Base-by-base conservation (phyloP, 2,797 vertebrate genomes). In the Myripristis jacobus region DNA sequence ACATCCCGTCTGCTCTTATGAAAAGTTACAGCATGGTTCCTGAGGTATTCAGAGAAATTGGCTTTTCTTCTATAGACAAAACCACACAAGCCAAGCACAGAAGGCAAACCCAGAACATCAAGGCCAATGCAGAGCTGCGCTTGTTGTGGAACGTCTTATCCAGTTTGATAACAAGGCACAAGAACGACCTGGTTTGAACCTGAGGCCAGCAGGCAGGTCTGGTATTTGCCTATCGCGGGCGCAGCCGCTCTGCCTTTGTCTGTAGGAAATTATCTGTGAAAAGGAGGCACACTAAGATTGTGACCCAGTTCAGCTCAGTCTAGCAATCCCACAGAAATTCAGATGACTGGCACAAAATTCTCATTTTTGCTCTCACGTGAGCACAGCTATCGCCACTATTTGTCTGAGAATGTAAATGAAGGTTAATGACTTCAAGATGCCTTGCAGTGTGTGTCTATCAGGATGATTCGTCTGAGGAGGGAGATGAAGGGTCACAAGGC, bases 401-500 rank as follows among this genome's bases (percentile, higher is more conserved):
- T 74, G 79, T 80, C 81, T 84, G 87, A 87, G 86, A 72, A 50
- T 53, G 7, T 1, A 12, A 13, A 12, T 0, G 22, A 50, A 11
- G 25, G 22, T 57, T 31, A 10, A 4, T 13, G 12, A 47, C 41
- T 3, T 64, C 2, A 25, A 6, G 6, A 62, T 58, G n/a, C 9
- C 44, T 46, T 54, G 36, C 18, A 10, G 44, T 48, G 19, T 38
- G 44, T n/a, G 13, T 51, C 13, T 34, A 41, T n/a, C 38, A 41
- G 16, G 38, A 50, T 36, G 1, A 1, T 8, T 8, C 24, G 29
- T 48, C 3, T 16, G 10, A 50, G 8, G 15, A 31, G 16, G 11
- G 21, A 11, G 10, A 19, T 1, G 4, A 41, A 1, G 18, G 10
- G 3, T 94, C 89, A 99, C 18, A 94, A 72, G 34, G 93, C 92